These are phyloP conservation scores for Hypotaenidia okinawae DNA, from an alignment of 2,797 vertebrate genomes.

Conservation along the genomic window DNA sequence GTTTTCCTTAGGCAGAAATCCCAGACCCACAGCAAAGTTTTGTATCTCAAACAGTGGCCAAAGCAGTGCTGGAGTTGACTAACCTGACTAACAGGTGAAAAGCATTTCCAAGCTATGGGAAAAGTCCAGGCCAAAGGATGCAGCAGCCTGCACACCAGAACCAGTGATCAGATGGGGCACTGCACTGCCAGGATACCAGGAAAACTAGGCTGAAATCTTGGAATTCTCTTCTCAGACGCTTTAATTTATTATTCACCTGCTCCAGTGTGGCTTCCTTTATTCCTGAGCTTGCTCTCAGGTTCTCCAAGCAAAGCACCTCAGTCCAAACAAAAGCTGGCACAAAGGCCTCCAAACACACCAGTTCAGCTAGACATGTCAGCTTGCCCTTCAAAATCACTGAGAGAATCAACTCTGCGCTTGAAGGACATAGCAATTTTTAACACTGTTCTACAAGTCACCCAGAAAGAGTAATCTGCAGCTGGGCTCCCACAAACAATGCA, in stretches of 20 bases:
- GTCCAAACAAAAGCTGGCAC: neutral
- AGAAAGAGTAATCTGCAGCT: neutral
- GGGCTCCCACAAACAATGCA: neutral
- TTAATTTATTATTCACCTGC: neutral
- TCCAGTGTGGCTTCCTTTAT: neutral
- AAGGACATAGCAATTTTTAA: neutral
- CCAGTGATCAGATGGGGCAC: neutral
- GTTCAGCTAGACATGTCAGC: neutral
- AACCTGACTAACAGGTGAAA: neutral
- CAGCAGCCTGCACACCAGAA: neutral
- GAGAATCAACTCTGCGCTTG: neutral
- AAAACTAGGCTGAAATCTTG: neutral
- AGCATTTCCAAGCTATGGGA: accelerated
- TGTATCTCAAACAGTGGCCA: neutral
- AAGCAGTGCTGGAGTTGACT: no score
- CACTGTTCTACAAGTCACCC: accelerated
- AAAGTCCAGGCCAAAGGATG: neutral
- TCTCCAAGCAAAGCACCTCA: neutral
- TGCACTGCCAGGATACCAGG: neutral
- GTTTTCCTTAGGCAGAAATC: neutral
- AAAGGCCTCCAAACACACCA: neutral
- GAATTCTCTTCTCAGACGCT: neutral
- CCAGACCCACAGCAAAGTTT: neutral
- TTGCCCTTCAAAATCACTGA: neutral
- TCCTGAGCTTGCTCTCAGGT: neutral